Conservation (phyloP, 2,113 vertebrate species). For the Peucedramus taeniatus region DNA sequence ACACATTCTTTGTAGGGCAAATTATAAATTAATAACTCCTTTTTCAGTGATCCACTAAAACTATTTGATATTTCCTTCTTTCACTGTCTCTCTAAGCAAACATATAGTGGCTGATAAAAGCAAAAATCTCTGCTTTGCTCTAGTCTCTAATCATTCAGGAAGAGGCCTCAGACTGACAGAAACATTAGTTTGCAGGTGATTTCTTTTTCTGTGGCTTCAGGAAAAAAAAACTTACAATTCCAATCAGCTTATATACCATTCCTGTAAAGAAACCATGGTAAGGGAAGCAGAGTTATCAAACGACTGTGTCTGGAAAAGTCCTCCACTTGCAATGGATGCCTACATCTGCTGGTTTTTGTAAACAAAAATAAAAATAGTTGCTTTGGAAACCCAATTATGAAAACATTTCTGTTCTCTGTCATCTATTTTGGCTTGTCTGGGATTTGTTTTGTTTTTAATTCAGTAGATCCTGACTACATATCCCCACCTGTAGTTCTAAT, state of each 20-base stretch:
- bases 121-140: not conserved
- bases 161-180: not conserved
- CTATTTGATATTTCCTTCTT: not conserved
- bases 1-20: not conserved
- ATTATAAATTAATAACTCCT: not conserved
- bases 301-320: not conserved
- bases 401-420: not conserved
- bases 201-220: not conserved
- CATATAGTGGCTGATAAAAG: not conserved
- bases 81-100: not conserved
- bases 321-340: not conserved
- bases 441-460: slow-evolving; percentile 28
- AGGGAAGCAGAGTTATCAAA: not conserved
- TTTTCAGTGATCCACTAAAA: not conserved
- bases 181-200: not conserved
- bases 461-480: slow-evolving; percentile 19
- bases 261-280: not conserved
- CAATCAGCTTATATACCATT: not conserved
- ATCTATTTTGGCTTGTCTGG: not conserved
- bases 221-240: not conserved
- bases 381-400: not conserved
- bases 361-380: not conserved
- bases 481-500: slow-evolving; percentile 58
- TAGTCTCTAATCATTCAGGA: not conserved
- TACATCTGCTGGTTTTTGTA: not conserved